These are phyloP conservation scores for Seison nebaliae DNA, from an alignment of 1,140 invertebrate genomes.

Conservation along the genomic window DNA sequence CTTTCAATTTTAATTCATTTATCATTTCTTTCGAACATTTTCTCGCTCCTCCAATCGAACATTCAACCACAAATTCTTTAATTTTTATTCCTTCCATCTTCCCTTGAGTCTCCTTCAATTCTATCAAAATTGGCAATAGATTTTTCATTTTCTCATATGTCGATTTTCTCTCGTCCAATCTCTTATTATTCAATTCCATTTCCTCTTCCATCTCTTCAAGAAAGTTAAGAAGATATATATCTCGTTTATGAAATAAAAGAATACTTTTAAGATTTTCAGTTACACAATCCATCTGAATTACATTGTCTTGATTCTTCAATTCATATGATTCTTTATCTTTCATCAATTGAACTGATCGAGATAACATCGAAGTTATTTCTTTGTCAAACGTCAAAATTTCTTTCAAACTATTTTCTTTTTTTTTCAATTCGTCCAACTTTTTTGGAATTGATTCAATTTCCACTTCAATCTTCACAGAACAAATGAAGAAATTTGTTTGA, in stretches of 20 bases:
- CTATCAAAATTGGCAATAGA: not conserved
- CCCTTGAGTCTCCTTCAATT: not conserved
- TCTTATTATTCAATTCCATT: no score
- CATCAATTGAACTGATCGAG: no score
- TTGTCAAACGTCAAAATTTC: no score
- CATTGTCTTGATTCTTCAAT: not conserved
- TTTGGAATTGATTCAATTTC: not conserved
- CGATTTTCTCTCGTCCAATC: no score
- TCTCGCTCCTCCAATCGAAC: not conserved
- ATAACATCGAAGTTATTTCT: no score
- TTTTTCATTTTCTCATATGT: not conserved
- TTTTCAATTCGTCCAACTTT: constrained; percentile 17
- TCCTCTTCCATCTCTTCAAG: no score
- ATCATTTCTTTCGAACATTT: constrained; percentile 6
- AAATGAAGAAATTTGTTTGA: constrained; percentile 3
- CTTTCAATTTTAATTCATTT: no score
- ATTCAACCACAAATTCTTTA: constrained; percentile 1
- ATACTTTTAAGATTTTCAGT: not conserved
- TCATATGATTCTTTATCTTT: constrained; percentile 3
- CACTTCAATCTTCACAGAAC: not conserved
- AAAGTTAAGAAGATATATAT: no score
- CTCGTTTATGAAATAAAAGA: no score
- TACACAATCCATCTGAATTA: constrained; percentile 3
- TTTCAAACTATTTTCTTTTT: constrained; percentile 21
- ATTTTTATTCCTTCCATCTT: not conserved